Conservation (phyloP, 1,140 invertebrate species). For the Pseudomyrmex gracilis region DNA sequence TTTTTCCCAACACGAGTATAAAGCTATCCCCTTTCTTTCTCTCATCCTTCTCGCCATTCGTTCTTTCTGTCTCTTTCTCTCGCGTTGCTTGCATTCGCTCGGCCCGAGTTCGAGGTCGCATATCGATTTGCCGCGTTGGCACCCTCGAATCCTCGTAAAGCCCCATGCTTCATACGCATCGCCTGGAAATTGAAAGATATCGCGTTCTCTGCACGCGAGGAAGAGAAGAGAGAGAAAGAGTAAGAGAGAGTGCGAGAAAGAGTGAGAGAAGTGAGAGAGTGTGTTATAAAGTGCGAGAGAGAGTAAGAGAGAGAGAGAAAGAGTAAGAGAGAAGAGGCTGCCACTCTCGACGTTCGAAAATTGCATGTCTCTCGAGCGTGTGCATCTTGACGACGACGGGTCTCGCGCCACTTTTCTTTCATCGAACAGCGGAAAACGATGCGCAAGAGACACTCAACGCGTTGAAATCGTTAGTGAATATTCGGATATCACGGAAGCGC, state of each 20-base stretch:
- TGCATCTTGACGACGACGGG: slow-evolving; percentile 18
- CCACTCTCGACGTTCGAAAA: slow-evolving; percentile 47
- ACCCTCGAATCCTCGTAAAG: slow-evolving; percentile 78
- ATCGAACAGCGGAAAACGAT: slow-evolving; percentile 17
- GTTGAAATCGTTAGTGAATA: slow-evolving; percentile 38
- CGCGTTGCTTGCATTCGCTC: slow-evolving; percentile 61
- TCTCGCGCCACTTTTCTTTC: slow-evolving; percentile 22
- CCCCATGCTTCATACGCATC: slow-evolving; percentile 77
- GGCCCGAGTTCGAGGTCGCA: slow-evolving; percentile 74
- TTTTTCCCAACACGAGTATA: slow-evolving; percentile 28
- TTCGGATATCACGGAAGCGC: slow-evolving; percentile 4
- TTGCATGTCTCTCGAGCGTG: slow-evolving; percentile 7
- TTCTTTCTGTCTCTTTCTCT: slow-evolving; percentile 16
- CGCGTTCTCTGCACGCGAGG: slow-evolving; percentile 30
- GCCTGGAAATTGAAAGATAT: slow-evolving; percentile 79
- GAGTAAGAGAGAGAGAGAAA: background rate
- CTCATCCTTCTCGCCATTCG: background rate
- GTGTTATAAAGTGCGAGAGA: too few relatives aligned
- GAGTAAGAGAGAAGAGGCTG: background rate
- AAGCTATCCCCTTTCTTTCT: slow-evolving; percentile 26
- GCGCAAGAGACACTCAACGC: background rate
- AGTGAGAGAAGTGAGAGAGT: background rate
- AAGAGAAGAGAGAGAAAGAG: background rate
- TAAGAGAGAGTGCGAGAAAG: background rate
- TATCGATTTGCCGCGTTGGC: slow-evolving; percentile 81